Percentiles rank a stretch among this genome's conserved stretches.
Conservation (phyloP, 2,113 vertebrate species). For the Phyllostomus hastatus region DNA sequence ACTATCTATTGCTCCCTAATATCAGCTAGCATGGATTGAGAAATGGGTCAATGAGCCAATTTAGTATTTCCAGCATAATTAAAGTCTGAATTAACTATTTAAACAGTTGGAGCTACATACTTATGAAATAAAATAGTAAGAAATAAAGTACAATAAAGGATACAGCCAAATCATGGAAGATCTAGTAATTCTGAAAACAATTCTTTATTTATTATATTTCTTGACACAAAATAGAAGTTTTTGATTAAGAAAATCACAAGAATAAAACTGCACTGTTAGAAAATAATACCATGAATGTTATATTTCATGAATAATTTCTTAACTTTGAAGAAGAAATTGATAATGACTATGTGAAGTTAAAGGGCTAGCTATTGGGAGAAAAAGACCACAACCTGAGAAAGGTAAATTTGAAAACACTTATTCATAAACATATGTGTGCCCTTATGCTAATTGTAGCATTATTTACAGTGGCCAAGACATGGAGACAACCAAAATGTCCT, state of each 20-base stretch:
- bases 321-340: not conserved
- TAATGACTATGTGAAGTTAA: not conserved
- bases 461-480: not conserved
- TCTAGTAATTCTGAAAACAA: not conserved
- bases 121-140: not conserved
- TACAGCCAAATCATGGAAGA: not conserved
- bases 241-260: not conserved
- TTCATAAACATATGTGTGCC: too few relatives aligned
- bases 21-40: not conserved
- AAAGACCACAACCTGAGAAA: not conserved
- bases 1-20: not conserved
- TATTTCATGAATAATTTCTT: not conserved
- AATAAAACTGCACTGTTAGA: not conserved
- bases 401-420: too few relatives aligned
- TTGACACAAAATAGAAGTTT: not conserved
- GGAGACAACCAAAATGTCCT: too few relatives aligned
- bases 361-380: not conserved
- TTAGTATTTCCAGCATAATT: not conserved
- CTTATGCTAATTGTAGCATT: not conserved
- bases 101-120: not conserved
- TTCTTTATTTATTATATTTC: not conserved
- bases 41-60: not conserved
- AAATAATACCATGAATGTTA: not conserved
- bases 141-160: not conserved
- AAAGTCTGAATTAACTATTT: not conserved